phyloP scores from a whole-genome alignment of 2,888 invertebrate species.

The Calameuta idolon region DNA sequence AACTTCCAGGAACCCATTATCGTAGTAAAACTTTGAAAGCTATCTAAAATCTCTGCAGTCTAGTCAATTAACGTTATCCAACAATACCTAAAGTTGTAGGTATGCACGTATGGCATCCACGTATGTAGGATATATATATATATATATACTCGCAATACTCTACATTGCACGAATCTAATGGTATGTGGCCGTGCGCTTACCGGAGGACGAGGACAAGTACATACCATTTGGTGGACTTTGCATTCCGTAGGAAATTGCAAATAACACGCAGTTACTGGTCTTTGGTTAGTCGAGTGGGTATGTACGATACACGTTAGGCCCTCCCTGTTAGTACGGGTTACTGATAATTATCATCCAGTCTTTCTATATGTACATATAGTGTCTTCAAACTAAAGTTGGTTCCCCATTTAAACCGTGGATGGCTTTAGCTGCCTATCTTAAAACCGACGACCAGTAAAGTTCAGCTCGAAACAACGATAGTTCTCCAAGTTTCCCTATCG shows the following conservation, averaged over 20 bases:
- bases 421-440: neutral
- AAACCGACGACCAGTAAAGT: neutral
- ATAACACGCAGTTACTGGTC: neutral
- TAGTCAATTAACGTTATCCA: too few relatives aligned
- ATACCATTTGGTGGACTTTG: neutral
- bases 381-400: neutral
- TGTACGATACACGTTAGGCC: neutral
- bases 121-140: too few relatives aligned
- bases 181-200: too few relatives aligned
- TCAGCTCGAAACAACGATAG: neutral
- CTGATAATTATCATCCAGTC: neutral
- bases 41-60: too few relatives aligned
- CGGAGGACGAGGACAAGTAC: too few relatives aligned
- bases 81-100: too few relatives aligned
- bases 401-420: neutral
- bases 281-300: neutral
- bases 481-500: neutral
- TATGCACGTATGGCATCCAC: too few relatives aligned
- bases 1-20: too few relatives aligned
- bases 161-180: too few relatives aligned
- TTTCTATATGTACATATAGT: neutral
- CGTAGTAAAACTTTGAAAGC: too few relatives aligned
- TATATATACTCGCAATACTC: too few relatives aligned
- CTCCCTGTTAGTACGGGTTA: neutral
- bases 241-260: neutral